Evolutionary conservation across 1,140 invertebrate species (phyloP).

Genomic region (Antheraea mylitta): DNA sequence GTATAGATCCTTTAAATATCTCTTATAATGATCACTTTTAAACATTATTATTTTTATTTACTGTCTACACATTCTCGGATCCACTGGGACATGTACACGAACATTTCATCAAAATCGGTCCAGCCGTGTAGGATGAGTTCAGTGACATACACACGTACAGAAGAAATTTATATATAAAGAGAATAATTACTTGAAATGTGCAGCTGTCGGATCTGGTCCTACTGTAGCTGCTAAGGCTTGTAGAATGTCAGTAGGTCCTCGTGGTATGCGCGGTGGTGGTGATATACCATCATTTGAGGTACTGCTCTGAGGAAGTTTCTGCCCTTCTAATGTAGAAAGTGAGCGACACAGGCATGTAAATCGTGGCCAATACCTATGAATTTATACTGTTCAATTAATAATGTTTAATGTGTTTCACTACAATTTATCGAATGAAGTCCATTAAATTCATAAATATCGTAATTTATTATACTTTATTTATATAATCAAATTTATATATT

Average conservation of each 20-base stretch:
- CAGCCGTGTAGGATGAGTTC: no score
- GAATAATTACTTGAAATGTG: conserved; percentile 85
- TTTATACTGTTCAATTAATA: neutral
- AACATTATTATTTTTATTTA: no score
- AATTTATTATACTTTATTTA: neutral
- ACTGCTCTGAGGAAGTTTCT: conserved; percentile 49
- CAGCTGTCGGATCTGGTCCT: conserved; percentile 86
- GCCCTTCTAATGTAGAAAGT: conserved; percentile 54
- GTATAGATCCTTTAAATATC: no score
- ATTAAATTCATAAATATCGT: neutral
- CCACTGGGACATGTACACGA: no score
- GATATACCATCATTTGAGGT: conserved; percentile 62
- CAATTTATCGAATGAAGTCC: neutral
- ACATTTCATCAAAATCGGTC: no score
- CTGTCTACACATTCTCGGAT: no score
- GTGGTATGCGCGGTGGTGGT: conserved; percentile 83
- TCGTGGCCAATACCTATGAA: conserved; percentile 54
- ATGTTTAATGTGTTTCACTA: no score
- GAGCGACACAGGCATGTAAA: conserved; percentile 53
- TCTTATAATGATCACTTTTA: no score
- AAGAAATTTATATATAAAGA: no score
- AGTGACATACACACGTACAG: no score
- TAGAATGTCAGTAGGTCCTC: conserved; percentile 90
- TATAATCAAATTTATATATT: neutral
- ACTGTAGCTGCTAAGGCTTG: conserved; percentile 88